Conservation (phyloP, 2,888 invertebrate species). For the Neoascia interrupta region DNA sequence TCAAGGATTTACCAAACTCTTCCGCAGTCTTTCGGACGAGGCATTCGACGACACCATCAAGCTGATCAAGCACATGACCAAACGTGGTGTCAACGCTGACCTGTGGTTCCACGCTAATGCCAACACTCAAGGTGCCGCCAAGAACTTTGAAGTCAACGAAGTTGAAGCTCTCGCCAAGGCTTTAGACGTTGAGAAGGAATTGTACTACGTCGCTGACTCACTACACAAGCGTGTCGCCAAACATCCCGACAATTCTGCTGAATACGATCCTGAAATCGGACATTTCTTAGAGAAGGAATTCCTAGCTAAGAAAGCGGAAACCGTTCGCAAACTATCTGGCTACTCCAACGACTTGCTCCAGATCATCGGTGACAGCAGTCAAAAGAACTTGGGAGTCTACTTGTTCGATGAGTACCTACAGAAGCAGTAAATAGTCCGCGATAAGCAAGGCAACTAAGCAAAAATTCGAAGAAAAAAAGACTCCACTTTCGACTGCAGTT, state of each 20-base stretch:
- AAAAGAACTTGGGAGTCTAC: constrained; percentile 81
- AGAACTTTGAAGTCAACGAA: constrained; percentile 81
- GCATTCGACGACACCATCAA: constrained; percentile 87
- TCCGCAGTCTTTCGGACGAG: constrained; percentile 86
- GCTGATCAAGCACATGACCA: constrained; percentile 88
- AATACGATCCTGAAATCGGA: constrained; percentile 86
- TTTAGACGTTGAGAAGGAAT: constrained; percentile 87
- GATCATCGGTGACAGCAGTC: constrained; percentile 81
- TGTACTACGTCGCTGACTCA: constrained; percentile 84
- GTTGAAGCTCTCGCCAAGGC: constrained; percentile 87
- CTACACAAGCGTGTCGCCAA: constrained; percentile 85
- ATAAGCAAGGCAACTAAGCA: neutral
- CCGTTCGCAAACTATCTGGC: constrained; percentile 86
- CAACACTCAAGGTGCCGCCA: constrained; percentile 68
- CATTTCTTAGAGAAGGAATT: constrained; percentile 89
- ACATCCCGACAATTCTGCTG: neutral
- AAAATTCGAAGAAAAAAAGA: constrained; percentile 9
- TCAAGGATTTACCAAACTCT: constrained; percentile 87
- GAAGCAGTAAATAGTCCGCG: constrained; percentile 79
- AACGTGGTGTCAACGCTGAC: constrained; percentile 85
- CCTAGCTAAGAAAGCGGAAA: constrained; percentile 85
- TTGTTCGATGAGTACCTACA: constrained; percentile 86
- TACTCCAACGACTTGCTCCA: constrained; percentile 86
- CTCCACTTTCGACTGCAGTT: constrained; percentile 31
- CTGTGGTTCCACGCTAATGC: constrained; percentile 78